Evolutionary conservation across 1,140 invertebrate species (phyloP), one percentile per base, ranked within the genome.

Genomic region (Conus betulinus): DNA sequence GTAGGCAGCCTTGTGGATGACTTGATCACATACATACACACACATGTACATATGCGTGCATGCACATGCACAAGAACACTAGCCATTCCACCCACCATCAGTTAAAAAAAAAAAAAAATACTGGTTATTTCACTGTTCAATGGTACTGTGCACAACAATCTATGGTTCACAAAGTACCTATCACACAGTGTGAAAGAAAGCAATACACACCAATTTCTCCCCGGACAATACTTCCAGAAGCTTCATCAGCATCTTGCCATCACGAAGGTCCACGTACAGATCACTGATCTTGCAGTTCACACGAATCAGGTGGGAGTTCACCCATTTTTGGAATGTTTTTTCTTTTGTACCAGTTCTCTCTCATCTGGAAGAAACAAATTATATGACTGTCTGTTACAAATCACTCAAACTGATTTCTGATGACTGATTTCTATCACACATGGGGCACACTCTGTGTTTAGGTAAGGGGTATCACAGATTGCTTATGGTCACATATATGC

Each of bases 311-410:
- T 99, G 99, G 17, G 99, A 99, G 95, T 99, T 99, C 76, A 99
- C 99, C 95, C 95, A 96, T 98, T 99, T 99, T 95, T 98, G 98
- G 96, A 99, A 99, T 39, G 99, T 99, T 95, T n/a, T n/a, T 99
- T 99, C 97, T 99, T 99, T 95, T 99, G 99, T 88, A 99, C 99
- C 95, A 97, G 98, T 96, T 99, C 99, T 96, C 99, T 97, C 96
- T 99, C 99, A 96, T 99, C 99, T 95, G 88, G 84, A 94, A 93
- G 82, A 84, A 87, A 82, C 82, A 27, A 76, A 39, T 39, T 76
- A 60, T 60, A 15, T 5, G 8, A 60, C 57, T 60, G 57, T 60
- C 15, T 15, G 39, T 20, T 23, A 67, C 84, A 63, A 25, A 51
- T 1, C 23, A 84, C 10, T 79, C 10, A 1, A 79, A 10, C 11